Base-by-base conservation (phyloP, 2,113 vertebrate species). In the Platichthys flesus region DNA sequence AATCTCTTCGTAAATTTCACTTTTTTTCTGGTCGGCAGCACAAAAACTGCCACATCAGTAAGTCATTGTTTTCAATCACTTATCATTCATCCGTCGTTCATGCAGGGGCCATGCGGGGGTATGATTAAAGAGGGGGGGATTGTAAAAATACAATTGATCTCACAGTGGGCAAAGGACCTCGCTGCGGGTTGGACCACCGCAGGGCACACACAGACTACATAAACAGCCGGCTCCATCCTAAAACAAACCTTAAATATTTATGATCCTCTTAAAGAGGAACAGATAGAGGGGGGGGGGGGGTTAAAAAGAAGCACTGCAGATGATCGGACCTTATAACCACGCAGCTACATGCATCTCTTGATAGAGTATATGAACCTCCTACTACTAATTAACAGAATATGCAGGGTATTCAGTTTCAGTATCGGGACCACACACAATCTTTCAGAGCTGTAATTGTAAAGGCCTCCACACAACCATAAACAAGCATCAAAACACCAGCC, bases 191-290 rank as follows among this genome's bases (percentile, higher is more conserved):
- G 68, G 63, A 82, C 45, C 47, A 65, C 21, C 61, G 61, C 12
- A 40, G 61, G 69, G 66, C 23, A 35, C 76, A 70, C 59, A 26
- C 47, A 64, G 74, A 66, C 77, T 81, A 65, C 62, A 79, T 82
- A 76, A 88, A 78, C 67, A 84, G 58, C 42, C 71, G 68, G 20
- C 62, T 70, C 40, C 21, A 21, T 76, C 66, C 59, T 71, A 63
- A 66, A 84, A 67, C 13, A 77, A 28, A 62, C 55, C 28, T 75
- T 75, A 78, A 86, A 85, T 84, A 84, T 88, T 84, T 67, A 88
- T 86, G 78, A 74, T 79, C n/a, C 28, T 65, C 56, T 73, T 66
- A 64, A 81, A 78, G 66, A 64, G 74, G 20, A 60, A 67, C 71
- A 80, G 79, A 62, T 18, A 65, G n/a, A n/a, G n/a, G 23, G 28